Percentiles rank a stretch among this genome's conserved stretches.
phyloP scores from a whole-genome alignment of 2,888 invertebrate species.

The Troides helena region DNA sequence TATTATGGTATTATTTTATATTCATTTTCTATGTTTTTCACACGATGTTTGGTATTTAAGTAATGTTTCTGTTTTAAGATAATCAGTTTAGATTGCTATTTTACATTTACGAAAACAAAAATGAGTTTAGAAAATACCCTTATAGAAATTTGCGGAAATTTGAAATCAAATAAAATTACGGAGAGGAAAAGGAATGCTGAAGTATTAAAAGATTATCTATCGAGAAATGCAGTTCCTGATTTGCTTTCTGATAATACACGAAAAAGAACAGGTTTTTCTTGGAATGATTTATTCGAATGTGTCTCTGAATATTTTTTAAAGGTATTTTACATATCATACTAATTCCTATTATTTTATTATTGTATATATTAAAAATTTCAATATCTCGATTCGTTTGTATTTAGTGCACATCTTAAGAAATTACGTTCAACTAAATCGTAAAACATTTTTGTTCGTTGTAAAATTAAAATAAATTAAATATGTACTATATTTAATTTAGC shows the following conservation, averaged over 20 bases:
- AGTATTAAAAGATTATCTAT: conserved; percentile 61
- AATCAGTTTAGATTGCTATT: neutral
- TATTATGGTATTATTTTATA: too few species aligned
- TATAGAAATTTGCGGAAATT: conserved; percentile 55
- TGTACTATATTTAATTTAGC: too few species aligned
- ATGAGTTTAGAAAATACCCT: conserved; percentile 61
- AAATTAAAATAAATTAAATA: too few species aligned
- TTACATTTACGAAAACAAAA: neutral
- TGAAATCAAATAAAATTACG: conserved; percentile 60
- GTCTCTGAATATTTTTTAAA: conserved; percentile 68
- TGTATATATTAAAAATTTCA: too few species aligned
- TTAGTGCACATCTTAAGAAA: too few species aligned
- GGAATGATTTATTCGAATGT: conserved; percentile 69
- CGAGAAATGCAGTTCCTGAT: conserved; percentile 60
- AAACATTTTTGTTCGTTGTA: too few species aligned
- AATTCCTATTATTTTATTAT: neutral
- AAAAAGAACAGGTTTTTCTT: conserved; percentile 58
- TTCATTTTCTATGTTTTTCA: too few species aligned
- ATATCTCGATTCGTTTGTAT: too few species aligned
- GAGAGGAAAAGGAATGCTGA: conserved; percentile 75
- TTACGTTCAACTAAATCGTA: too few species aligned
- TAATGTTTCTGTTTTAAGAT: neutral
- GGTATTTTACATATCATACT: conserved; percentile 43
- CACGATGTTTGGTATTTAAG: too few species aligned
- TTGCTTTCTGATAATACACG: conserved; percentile 61